Evolutionary conservation across 2,888 invertebrate species (phyloP), one percentile per base, ranked within the genome.

Genomic region (Trichogramma dendrolimi): DNA sequence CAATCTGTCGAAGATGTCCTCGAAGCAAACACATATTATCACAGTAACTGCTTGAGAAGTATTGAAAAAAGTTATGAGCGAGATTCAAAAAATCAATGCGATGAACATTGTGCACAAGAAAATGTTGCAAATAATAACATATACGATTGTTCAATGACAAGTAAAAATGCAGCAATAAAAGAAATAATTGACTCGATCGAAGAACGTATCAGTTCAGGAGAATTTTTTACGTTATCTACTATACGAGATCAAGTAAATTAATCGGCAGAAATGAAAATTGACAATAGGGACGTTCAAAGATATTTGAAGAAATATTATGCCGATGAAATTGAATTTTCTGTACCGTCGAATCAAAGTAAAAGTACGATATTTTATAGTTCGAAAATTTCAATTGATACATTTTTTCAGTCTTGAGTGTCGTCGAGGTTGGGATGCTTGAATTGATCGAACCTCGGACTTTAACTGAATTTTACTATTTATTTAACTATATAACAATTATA

Each of bases 281-380:
- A 43, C 6, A 61, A 61, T 52, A 60, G 47, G 44, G 40, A 63
- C 52, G 39, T 61, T 3, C 60, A 62, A 55, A 39, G 41, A 39
- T 46, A 50, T 52, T 40, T 60, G 6, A 53, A 53, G 40, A 41
- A 58, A 41, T 41, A 59, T 46, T 61, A 10, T 51, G 48, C 41
- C 14, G 41, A 48, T 10, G 5, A 51, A 49, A 55, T 61, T 42
- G 48, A 47, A 42, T 62, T 62, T 58, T 61, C 50, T 5, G 44
- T 52, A 50, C 56, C 62, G 40, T 46, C 41, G n/a, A 46, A 53
- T 46, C 8, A 46, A 14, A 64, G 51, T 14, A 55, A 67, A 50
- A 42, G 54, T 6, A 50, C 56, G 2, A 50, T 67, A 38, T 62
- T 64, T 42, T 61, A 60, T 52, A 48, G 27, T 38, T 51, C 51